These are phyloP conservation scores for Paracentrotus lividus DNA, from an alignment of 53 echinoderm and acorn worm species.

Conservation along the genomic window DNA sequence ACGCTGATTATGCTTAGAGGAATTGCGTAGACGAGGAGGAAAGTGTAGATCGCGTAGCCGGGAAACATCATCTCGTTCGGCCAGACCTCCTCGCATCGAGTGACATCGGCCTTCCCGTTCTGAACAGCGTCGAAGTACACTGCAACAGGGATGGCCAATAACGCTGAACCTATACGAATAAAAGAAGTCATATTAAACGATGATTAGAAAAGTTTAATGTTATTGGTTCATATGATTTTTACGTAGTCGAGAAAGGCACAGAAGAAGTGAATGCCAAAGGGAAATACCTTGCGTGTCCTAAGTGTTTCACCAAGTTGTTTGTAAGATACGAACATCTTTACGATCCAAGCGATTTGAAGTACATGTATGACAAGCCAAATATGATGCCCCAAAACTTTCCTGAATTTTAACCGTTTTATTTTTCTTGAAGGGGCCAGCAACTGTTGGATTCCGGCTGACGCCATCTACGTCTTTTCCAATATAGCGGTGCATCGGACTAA, in stretches of 20 bases:
- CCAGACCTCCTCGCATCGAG: conserved; percentile 77
- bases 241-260: background rate
- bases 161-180: conserved; percentile 75
- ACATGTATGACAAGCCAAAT: too few species aligned
- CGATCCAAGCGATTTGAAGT: too few species aligned
- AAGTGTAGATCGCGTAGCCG: conserved; percentile 78
- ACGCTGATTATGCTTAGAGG: conserved; percentile 83
- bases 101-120: background rate
- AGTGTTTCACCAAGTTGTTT: too few species aligned
- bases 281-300: too few species aligned
- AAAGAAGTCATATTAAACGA: background rate
- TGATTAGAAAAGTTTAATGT: background rate
- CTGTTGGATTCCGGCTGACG: too few species aligned
- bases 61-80: conserved; percentile 68
- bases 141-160: conserved; percentile 81
- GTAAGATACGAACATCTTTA: too few species aligned
- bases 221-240: too few species aligned
- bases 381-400: too few species aligned
- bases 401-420: too few species aligned
- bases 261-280: background rate
- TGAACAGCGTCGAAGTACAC: conserved; percentile 73
- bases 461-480: too few species aligned
- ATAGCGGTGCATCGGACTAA: too few species aligned
- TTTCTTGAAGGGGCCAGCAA: background rate
- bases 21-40: conserved; percentile 77